These are phyloP conservation scores for Apamea anceps DNA, from an alignment of 2,888 invertebrate species.

Conservation along the genomic window DNA sequence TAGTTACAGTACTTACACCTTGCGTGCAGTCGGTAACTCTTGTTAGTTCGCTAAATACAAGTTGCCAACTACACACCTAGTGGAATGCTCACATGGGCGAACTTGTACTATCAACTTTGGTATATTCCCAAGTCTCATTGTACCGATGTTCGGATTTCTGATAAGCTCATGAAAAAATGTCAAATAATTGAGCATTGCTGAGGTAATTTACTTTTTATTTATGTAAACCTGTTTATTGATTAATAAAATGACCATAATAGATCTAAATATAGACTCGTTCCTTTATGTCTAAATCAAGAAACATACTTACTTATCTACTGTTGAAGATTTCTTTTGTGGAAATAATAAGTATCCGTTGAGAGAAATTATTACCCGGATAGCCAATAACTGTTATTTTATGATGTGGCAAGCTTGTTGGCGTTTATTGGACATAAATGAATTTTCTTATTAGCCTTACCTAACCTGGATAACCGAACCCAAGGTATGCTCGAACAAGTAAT, in stretches of 20 bases:
- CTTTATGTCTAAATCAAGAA: neutral
- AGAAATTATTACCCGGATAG: neutral
- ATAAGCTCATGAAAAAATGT: neutral
- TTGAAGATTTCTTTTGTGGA: slow-evolving; percentile 1
- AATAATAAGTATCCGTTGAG: neutral
- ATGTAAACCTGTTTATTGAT: neutral
- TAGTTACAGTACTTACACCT: slow-evolving; percentile 34
- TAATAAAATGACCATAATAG: neutral
- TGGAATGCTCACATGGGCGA: slow-evolving; percentile 23
- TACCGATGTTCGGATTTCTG: neutral
- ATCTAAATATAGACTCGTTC: neutral
- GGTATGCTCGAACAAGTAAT: neutral
- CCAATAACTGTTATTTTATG: neutral
- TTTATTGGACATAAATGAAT: neutral
- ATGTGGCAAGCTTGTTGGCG: neutral
- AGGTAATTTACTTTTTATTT: neutral
- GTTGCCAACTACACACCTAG: slow-evolving; percentile 28
- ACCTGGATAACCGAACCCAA: neutral
- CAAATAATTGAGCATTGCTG: neutral
- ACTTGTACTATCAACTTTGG: slow-evolving; percentile 26
- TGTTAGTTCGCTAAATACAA: slow-evolving; percentile 44
- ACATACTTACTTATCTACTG: neutral
- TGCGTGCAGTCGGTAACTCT: slow-evolving; percentile 42
- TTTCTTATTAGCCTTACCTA: neutral
- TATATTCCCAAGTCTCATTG: slow-evolving; percentile 12